Evolutionary conservation across 1,140 invertebrate genomes (phyloP).

Genomic region (Zaprionus gabonicus): DNA sequence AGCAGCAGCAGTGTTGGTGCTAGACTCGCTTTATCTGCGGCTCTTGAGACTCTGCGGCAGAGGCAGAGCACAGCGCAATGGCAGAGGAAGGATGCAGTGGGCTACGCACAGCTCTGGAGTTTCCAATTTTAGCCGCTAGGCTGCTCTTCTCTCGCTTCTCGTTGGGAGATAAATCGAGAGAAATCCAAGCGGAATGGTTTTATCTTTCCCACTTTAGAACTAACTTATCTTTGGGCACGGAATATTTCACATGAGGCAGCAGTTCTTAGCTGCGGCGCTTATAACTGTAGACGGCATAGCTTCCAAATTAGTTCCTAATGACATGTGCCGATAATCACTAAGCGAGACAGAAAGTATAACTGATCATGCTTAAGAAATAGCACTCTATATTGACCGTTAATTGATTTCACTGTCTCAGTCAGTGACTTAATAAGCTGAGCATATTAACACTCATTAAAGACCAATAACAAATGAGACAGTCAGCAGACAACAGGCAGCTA

Average conservation of each 20-base stretch:
- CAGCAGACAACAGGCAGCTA: constrained; percentile 9
- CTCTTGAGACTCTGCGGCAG: constrained; percentile 37
- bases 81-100: constrained; percentile 32
- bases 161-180: constrained; percentile 40
- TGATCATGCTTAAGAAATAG: neutral
- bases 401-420: neutral
- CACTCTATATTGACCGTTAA: neutral
- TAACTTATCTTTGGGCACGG: neutral
- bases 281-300: neutral
- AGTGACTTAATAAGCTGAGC: neutral
- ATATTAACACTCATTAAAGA: constrained; percentile 22
- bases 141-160: constrained; percentile 16
- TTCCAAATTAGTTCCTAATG: neutral
- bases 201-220: constrained; percentile 5
- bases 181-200: constrained; percentile 18
- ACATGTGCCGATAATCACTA: neutral
- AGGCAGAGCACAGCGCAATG: constrained; percentile 21
- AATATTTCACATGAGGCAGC: constrained; percentile 4
- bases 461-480: constrained; percentile 20
- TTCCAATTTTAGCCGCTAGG: constrained; percentile 61
- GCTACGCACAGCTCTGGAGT: constrained; percentile 16
- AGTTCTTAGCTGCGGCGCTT: neutral
- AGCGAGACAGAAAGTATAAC: neutral
- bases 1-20: constrained; percentile 25
- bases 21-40: constrained; percentile 47